A percentile compares a stretch with the other conserved stretches of the same genome.
Conservation (phyloP, 2,113 vertebrate genomes). For the Phrynosoma platyrhinos region DNA sequence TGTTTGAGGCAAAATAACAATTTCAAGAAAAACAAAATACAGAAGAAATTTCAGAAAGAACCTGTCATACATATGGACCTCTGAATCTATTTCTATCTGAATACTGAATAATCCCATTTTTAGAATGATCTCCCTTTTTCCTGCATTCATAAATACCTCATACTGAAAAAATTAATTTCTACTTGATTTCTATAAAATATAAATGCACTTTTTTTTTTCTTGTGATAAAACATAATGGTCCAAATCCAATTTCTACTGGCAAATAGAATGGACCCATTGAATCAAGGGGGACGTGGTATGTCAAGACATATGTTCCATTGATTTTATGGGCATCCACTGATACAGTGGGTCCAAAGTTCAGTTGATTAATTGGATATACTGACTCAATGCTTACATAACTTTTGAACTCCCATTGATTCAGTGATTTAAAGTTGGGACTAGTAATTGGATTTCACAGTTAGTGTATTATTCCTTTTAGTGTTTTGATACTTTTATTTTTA, state of each 20-base stretch:
- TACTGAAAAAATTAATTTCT: background rate
- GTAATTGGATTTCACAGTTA: background rate
- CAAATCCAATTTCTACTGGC: no score
- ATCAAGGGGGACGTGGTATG: no score
- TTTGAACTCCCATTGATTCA: no score
- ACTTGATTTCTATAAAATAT: background rate
- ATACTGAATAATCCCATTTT: background rate
- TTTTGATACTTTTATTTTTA: background rate
- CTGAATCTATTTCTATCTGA: background rate
- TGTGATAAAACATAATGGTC: background rate
- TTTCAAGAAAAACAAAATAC: background rate
- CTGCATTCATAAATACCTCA: background rate
- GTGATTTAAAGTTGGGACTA: no score
- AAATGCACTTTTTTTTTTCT: background rate
- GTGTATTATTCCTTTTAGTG: background rate
- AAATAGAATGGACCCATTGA: no score
- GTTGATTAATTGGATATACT: no score
- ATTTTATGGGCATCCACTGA: no score
- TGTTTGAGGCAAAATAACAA: slow-evolving; percentile 59
- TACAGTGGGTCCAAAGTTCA: no score
- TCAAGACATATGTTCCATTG: no score
- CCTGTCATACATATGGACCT: background rate
- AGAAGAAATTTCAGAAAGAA: background rate
- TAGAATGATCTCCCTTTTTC: background rate
- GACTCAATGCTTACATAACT: no score